These are phyloP conservation scores for Tipula unca DNA, from an alignment of 2,888 invertebrate genomes.

Conservation along the genomic window DNA sequence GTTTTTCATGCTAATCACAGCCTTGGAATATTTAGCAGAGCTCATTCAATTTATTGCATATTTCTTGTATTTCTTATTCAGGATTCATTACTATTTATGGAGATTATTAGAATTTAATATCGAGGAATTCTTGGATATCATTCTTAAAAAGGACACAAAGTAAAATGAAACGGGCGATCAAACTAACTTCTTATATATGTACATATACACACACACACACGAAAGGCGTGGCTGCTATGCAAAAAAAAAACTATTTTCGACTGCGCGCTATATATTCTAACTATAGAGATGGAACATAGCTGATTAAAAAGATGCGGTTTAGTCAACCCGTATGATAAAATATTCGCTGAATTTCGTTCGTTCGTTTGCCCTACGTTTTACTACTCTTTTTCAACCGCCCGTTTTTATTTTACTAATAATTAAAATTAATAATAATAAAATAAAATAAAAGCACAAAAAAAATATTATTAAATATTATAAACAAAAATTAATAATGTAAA, in stretches of 20 bases:
- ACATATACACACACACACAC: background rate
- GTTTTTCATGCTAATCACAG: background rate
- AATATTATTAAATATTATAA: background rate
- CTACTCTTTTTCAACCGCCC: background rate
- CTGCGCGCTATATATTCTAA: background rate
- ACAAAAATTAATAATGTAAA: background rate
- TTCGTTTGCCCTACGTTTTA: background rate
- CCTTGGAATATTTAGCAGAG: background rate
- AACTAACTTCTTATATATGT: background rate
- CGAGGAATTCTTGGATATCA: slow-evolving; percentile 8
- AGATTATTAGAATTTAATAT: background rate
- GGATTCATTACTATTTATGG: background rate
- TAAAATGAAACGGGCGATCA: background rate
- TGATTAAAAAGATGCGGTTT: background rate
- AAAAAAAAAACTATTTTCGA: background rate
- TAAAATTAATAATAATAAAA: background rate
- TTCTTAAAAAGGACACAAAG: background rate
- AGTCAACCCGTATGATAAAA: background rate
- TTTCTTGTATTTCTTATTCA: background rate
- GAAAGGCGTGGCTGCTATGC: background rate
- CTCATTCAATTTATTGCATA: slow-evolving; percentile 1
- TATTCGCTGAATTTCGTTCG: background rate
- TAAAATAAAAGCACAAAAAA: background rate
- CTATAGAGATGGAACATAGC: background rate
- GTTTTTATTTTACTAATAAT: background rate